Evolutionary conservation across 1,140 invertebrate genomes (phyloP).

Genomic region (Asobara japonica): DNA sequence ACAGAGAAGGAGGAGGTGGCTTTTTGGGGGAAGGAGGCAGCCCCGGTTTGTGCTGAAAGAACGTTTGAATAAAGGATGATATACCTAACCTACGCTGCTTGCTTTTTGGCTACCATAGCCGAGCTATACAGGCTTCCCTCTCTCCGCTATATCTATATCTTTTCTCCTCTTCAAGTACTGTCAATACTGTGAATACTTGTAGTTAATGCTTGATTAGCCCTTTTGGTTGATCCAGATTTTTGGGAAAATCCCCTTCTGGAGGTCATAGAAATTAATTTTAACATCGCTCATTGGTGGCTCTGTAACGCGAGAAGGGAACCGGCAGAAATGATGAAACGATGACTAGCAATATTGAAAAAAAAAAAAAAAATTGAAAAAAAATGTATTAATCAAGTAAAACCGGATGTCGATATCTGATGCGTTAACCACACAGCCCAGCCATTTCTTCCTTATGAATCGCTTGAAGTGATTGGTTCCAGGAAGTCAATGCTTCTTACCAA

Average conservation of each 20-base stretch:
- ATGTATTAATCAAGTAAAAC: constrained; percentile 7
- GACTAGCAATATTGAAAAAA: neutral
- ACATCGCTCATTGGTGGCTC: too few species aligned
- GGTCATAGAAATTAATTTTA: neutral
- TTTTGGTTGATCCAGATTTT: too few species aligned
- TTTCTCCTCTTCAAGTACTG: neutral
- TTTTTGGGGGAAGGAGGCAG: neutral
- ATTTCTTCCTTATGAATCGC: constrained; percentile 50
- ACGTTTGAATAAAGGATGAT: constrained; percentile 57
- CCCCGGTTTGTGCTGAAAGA: constrained; percentile 49
- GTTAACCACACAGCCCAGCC: constrained; percentile 19
- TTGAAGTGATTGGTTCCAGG: constrained; percentile 56
- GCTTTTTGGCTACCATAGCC: constrained; percentile 23
- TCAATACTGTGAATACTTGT: too few species aligned
- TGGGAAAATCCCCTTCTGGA: too few species aligned
- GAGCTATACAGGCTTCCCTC: too few species aligned
- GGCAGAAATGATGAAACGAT: neutral
- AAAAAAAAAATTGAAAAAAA: neutral
- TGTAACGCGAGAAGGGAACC: neutral
- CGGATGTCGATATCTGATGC: constrained; percentile 30
- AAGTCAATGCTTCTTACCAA: constrained; percentile 49
- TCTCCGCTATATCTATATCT: neutral
- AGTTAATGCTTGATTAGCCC: too few species aligned
- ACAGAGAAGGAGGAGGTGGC: constrained; percentile 37
- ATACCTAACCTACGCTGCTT: constrained; percentile 39